Conservation (phyloP, 2,888 invertebrate genomes). For the Argyra leucocephala region DNA sequence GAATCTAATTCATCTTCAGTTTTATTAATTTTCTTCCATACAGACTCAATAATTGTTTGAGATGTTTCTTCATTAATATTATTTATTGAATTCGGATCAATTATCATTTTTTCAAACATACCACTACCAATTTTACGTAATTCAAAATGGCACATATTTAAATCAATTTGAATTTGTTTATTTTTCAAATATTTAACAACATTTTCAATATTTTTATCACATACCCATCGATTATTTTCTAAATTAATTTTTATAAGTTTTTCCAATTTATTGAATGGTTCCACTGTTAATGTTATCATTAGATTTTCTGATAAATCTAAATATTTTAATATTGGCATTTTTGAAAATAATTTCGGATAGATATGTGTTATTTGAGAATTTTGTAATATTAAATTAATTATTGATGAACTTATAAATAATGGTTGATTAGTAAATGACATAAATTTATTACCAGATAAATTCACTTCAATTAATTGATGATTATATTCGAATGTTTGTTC, state of each 20-base stretch:
- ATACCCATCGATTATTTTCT: conserved; percentile 50
- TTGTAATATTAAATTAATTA: conserved; percentile 51
- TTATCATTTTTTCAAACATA: conserved; percentile 34
- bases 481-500: conserved; percentile 49
- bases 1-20: not conserved
- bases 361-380: conserved; percentile 51
- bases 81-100: conserved; percentile 9
- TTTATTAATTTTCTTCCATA: conserved; percentile 15
- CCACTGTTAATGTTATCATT: conserved; percentile 46
- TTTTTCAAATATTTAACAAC: conserved; percentile 30
- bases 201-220: conserved; percentile 41
- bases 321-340: conserved; percentile 48
- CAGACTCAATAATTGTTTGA: conserved; percentile 14
- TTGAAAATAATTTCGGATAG: conserved; percentile 46
- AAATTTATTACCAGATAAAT: conserved; percentile 55
- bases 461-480: conserved; percentile 46
- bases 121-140: conserved; percentile 2
- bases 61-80: not conserved
- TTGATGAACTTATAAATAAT: conserved; percentile 48
- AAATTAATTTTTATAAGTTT: conserved; percentile 48
- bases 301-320: conserved; percentile 55
- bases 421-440: conserved; percentile 49
- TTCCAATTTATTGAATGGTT: conserved; percentile 45
- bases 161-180: conserved; percentile 28
- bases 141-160: conserved; percentile 30